Base-by-base conservation (phyloP, 2,888 invertebrate genomes). In the Meliscaeva auricollis region DNA sequence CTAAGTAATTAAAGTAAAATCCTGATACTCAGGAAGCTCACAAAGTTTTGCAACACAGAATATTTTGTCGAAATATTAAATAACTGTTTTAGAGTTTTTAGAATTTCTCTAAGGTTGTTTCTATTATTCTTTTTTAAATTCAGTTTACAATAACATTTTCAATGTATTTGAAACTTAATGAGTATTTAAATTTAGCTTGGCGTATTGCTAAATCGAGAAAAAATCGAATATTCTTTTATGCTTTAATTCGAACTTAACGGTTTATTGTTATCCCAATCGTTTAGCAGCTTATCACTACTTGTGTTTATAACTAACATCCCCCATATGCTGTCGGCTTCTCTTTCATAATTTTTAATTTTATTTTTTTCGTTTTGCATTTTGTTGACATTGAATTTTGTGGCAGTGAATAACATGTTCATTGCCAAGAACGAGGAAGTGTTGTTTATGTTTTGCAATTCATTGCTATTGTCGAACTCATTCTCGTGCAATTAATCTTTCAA, bases 351-450 rank as follows among this genome's bases (percentile, higher is more conserved):
- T 11, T 50, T 22, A 13, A 26, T 26, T 26, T 26, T 26, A 4
- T 30, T 52, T 26, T 7, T 30, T 26, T n/a, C n/a, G n/a, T 6
- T 7, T 30, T 26, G 50, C 2, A 26, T 13, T 50, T 50, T 26
- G 22, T 26, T 52, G 54, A 54, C 30, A 54, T 54, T 54, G 30
- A 54, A 54, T 52, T 26, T 52, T 52, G 26, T 52, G 26, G 26
- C n/a, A 52, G 6, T 50, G 50, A 13, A 7, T 50, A 13, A 13
- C 4, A 26, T 15, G 15, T 30, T 54, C 54, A 54, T 54, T 54
- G 54, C 30, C 54, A 54, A 54, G 30, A 54, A 54, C 9, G 1
- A 30, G 54, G 52, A 30, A 54, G 15, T 4, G 4, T 9, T 3
- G 26, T n/a, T 30, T 52, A 1, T n/a, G 7, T 52, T 15, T 8